Percentiles rank a stretch among this genome's conserved stretches.
Conservation (phyloP, 2,113 vertebrate genomes). For the Tenebrosternarchus preto region DNA sequence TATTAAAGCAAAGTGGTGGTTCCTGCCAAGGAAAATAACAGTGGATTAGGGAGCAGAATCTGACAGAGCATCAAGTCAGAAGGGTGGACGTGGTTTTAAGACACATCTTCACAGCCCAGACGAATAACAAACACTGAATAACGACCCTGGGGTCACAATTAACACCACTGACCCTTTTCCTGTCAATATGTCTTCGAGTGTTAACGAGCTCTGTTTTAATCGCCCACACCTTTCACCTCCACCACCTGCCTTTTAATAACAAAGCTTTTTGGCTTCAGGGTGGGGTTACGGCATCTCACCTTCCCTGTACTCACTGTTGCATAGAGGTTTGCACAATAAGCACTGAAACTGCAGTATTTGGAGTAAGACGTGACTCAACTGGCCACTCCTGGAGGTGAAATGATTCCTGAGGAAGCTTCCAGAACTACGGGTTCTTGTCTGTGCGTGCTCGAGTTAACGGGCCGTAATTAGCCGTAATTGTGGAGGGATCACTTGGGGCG, state of each 20-base stretch:
- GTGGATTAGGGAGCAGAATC: neutral
- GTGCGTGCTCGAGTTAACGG: neutral
- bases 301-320: neutral
- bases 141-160: slow-evolving; percentile 58
- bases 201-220: slow-evolving; percentile 41
- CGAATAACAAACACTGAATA: slow-evolving; percentile 45
- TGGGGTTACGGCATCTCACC: neutral
- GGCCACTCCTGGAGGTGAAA: neutral
- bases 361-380: too few species aligned
- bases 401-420: neutral
- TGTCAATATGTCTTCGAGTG: slow-evolving; percentile 17
- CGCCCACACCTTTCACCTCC: slow-evolving; percentile 36
- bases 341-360: too few species aligned
- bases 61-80: slow-evolving; percentile 12
- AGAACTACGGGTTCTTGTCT: neutral
- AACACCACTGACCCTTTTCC: slow-evolving; percentile 28
- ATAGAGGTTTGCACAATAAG: neutral
- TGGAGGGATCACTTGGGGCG: slow-evolving; percentile 49
- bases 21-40: neutral
- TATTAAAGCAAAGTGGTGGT: neutral
- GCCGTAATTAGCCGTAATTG: too few species aligned
- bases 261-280: slow-evolving; percentile 4
- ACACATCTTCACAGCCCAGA: slow-evolving; percentile 33
- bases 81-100: slow-evolving; percentile 12
- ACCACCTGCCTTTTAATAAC: slow-evolving; percentile 37